These are phyloP conservation scores for Lamellibrachia columna DNA, from an alignment of 2,888 invertebrate genomes.

Conservation along the genomic window DNA sequence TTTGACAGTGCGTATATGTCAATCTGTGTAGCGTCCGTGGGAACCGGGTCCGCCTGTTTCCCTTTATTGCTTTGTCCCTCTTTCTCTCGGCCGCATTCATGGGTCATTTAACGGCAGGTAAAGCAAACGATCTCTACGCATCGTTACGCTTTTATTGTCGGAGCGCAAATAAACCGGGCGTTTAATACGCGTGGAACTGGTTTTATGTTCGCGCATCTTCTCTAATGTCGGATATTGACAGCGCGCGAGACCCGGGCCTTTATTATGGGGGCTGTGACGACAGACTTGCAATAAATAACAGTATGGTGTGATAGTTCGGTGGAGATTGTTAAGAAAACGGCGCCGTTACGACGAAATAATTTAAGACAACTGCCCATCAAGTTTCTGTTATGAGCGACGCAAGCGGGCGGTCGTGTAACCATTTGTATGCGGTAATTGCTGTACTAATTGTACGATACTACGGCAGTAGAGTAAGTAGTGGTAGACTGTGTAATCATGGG, in stretches of 20 bases:
- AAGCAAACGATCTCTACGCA: not conserved
- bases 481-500: not conserved
- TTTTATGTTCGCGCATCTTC: not conserved
- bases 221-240: not conserved
- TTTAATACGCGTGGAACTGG: conserved; percentile 12
- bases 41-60: not conserved
- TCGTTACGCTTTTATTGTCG: not conserved
- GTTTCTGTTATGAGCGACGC: not conserved
- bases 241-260: not conserved
- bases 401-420: not conserved
- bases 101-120: not conserved
- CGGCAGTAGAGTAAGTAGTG: not conserved
- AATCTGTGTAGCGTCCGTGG: not conserved
- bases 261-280: not conserved
- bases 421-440: conserved; percentile 3
- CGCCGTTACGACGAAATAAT: conserved; percentile 6
- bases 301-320: not conserved
- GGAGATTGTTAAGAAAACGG: conserved; percentile 12
- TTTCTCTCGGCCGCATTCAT: not conserved
- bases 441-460: not conserved
- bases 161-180: not conserved
- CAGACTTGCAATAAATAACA: conserved; percentile 1
- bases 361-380: not conserved
- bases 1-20: not conserved
- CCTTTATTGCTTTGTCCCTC: not conserved